Percentiles rank a stretch among this genome's conserved stretches.
phyloP scores from a whole-genome alignment of 2,113 vertebrate species.

The Scortum barcoo region DNA sequence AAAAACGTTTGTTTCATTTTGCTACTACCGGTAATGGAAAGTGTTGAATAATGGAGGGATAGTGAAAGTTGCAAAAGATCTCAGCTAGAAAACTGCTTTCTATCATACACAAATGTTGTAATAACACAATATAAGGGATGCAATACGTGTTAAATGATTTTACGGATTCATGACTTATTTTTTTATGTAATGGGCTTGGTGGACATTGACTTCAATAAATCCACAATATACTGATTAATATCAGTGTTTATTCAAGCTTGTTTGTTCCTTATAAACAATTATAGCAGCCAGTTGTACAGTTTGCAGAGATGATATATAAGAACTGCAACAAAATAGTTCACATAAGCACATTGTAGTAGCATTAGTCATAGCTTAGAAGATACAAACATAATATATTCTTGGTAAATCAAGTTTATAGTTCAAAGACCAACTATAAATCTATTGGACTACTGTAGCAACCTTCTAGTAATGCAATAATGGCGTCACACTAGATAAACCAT shows the following conservation, averaged over 20 bases:
- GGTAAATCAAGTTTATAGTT: not conserved
- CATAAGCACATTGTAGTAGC: not conserved
- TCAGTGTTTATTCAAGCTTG: not conserved
- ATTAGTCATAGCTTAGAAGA: not conserved
- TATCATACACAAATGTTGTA: not conserved
- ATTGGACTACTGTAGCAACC: not conserved
- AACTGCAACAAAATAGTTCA: too few relatives aligned
- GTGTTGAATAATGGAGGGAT: conserved; percentile 23
- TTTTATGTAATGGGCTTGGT: not conserved
- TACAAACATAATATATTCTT: too few relatives aligned
- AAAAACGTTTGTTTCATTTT: conserved; percentile 66
- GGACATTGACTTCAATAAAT: not conserved
- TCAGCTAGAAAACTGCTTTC: not conserved
- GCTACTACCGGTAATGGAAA: conserved; percentile 37
- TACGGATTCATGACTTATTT: not conserved
- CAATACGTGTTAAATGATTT: not conserved
- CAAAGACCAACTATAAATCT: not conserved
- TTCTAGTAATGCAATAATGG: not conserved
- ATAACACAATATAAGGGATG: not conserved
- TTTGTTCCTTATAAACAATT: not conserved
- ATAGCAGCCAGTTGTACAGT: not conserved
- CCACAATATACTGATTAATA: not conserved
- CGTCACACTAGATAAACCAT: not conserved
- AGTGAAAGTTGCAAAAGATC: not conserved
- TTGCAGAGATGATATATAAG: not conserved